Evolutionary conservation across 2,888 invertebrate species (phyloP).

Genomic region (Pristionchus mayeri): DNA sequence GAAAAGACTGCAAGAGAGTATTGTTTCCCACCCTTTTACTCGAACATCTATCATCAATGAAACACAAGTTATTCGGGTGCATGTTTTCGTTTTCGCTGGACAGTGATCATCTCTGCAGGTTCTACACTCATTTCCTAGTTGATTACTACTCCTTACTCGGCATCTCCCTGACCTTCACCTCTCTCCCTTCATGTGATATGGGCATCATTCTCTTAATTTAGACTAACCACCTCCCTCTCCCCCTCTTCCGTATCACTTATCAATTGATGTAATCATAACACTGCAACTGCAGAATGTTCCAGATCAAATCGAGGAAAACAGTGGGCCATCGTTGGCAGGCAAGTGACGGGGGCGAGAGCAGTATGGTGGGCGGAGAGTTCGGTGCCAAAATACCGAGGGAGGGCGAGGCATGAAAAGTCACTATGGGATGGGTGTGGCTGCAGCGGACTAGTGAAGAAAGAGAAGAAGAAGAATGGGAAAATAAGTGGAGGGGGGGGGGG

Average conservation of each 20-base stretch:
- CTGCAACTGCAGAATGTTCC: background rate
- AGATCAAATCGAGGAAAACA: no score
- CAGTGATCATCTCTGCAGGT: no score
- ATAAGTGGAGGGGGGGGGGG: background rate
- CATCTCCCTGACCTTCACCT: slow-evolving; percentile 16
- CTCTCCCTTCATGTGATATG: slow-evolving; percentile 6
- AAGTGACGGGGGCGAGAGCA: background rate
- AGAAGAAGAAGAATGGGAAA: background rate
- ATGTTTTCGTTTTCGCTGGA: no score
- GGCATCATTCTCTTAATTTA: slow-evolving; percentile 11
- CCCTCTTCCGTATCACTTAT: background rate
- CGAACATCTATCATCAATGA: no score
- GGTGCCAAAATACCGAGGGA: slow-evolving; percentile 7
- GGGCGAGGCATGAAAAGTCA: slow-evolving; percentile 28
- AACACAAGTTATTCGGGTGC: no score
- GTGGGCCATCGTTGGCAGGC: no score
- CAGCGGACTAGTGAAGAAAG: background rate
- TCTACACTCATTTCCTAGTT: background rate
- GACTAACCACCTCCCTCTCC: background rate
- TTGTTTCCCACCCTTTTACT: no score
- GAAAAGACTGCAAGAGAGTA: no score
- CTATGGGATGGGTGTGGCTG: slow-evolving; percentile 33
- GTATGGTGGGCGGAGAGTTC: background rate
- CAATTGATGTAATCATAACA: slow-evolving; percentile 27
- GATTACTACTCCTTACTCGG: slow-evolving; percentile 1